Evolutionary conservation across 1,140 invertebrate species (phyloP).

Genomic region (Cecropterus lyciades): DNA sequence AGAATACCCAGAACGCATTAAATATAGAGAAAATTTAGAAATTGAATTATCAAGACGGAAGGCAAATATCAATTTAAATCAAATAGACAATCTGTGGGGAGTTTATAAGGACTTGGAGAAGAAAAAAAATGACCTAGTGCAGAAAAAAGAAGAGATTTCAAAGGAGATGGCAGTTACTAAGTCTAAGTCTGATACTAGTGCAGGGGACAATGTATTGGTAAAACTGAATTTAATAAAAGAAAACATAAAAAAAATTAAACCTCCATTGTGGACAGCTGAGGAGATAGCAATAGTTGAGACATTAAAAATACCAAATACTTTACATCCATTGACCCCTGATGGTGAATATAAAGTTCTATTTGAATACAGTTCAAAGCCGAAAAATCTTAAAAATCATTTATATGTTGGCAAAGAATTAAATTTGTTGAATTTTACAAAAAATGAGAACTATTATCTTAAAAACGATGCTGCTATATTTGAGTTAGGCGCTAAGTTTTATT

Average conservation of each 20-base stretch:
- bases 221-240: constrained; percentile 85
- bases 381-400: constrained; percentile 82
- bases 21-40: constrained; percentile 77
- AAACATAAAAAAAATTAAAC: constrained; percentile 85
- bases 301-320: constrained; percentile 87
- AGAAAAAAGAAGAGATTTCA: constrained; percentile 64
- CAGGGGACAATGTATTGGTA: constrained; percentile 81
- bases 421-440: constrained; percentile 85
- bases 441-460: constrained; percentile 86
- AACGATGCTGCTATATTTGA: constrained; percentile 88
- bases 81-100: constrained; percentile 65
- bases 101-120: constrained; percentile 71
- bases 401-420: constrained; percentile 82
- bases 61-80: constrained; percentile 53
- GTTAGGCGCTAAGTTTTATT: constrained; percentile 84
- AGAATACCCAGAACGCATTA: constrained; percentile 84
- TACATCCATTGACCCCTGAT: constrained; percentile 87
- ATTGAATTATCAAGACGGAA: constrained; percentile 53
- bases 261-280: constrained; percentile 85
- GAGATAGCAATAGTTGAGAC: constrained; percentile 84
- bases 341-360: constrained; percentile 74
- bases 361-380: constrained; percentile 62
- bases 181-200: constrained; percentile 62
- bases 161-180: constrained; percentile 61
- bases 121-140: constrained; percentile 69